Evolutionary conservation across 2,888 invertebrate species (phyloP), one percentile per base, ranked within the genome.

Genomic region (Lingula anatina): DNA sequence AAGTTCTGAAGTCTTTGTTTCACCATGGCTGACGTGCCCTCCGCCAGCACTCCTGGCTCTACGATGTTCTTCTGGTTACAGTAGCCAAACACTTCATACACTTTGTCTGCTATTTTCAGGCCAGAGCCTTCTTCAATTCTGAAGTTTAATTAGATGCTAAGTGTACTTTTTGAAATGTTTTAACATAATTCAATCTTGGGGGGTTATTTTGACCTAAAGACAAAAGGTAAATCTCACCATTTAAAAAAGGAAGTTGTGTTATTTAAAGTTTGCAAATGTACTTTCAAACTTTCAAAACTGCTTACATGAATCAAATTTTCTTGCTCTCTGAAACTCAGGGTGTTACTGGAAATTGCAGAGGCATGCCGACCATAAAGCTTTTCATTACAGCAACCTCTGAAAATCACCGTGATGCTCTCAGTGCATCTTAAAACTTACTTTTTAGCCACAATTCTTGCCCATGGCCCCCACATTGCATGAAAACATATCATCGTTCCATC

Each of bases 401-500:
- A n/a, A n/a, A n/a, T n/a, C n/a, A n/a, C 15, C 15, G 35, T 31
- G 15, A 31, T 15, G 35, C 15, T 12, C 35, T 12, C 9, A 31
- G 9, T 31, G 35, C 35, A 31, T 31, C 15, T 31, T 9, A 9
- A 24, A 45, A 50, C 57, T 53, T 55, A 71, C 73, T 61, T 71
- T n/a, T n/a, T n/a, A 50, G 60, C 46, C 1, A 76, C 57, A 37
- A 63, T 58, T 37, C 62, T 57, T 5, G 65, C 70, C 78, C 79
- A 79, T 35, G 78, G 77, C 27, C 71, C 67, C 78, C 78, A 79
- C 77, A 79, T 77, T 31, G 75, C 66, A 53, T 79, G 76, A 59
- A 78, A 79, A 53, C 79, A 79, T 28, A 79, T 75, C 25, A 79
- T 68, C 2, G 79, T 79, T 3, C 79, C 79, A 62, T 79, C 79